Evolutionary conservation across 2,888 invertebrate species (phyloP), one percentile per base, ranked within the genome.

Genomic region (Molanna angustata): DNA sequence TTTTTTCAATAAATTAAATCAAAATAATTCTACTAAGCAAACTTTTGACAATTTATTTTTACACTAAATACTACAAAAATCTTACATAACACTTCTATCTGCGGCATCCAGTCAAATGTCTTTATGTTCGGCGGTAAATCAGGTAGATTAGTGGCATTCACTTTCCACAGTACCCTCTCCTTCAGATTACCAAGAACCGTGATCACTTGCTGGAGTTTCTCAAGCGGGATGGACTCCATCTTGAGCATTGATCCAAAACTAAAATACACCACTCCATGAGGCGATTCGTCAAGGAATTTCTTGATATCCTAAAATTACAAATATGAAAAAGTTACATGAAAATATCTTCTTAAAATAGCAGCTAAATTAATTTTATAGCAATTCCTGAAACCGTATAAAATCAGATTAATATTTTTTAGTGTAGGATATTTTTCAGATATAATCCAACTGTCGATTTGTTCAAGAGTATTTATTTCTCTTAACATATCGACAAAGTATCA

Each of bases 181-280:
- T 79, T 72, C 37, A 82, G 62, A 31, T 74, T 69, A 0, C 76
- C 74, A 56, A 82, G 71, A 1, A 73, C 79, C 19, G 68, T 66
- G 58, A 80, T 73, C 58, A 82, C 74, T 46, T 69, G 69, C 54
- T 71, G 66, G 40, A 79, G 62, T 57, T 68, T 74, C 14, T 72
- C 68, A 31, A 65, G 66, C 1, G 80, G 74, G 57, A 81, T 76
- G 0, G 76, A 75, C 64, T 80, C 80, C 27, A 78, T 76, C 17
- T 73, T 66, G 1, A 82, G 69, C 74, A 81, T 78, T 4, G 81
- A 81, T 7, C 82, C 82, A 61, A 82, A 78, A 58, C 79, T 79
- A 69, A 81, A 78, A 63, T 78, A 81, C 51, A 82, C 76, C 18
- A 80, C 72, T 11, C 79, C 80, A 49, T 79, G 72, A 13, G 64